These are phyloP conservation scores for Trissolcus japonicus DNA, from an alignment of 2,888 invertebrate genomes.

Conservation along the genomic window DNA sequence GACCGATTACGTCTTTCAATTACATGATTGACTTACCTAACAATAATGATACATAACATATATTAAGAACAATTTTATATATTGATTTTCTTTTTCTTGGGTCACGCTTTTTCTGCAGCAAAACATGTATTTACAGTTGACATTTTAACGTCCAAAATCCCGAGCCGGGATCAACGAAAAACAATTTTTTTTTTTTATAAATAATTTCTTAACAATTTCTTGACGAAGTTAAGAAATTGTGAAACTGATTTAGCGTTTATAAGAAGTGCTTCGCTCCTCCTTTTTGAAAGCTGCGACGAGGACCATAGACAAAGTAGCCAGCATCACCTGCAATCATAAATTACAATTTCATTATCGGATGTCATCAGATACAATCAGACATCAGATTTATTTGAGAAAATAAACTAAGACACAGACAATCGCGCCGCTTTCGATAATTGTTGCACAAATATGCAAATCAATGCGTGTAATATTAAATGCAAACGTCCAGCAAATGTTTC, in stretches of 20 bases:
- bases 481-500: neutral
- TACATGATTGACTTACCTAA: too few relatives aligned
- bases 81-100: too few relatives aligned
- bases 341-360: neutral
- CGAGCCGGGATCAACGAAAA: too few relatives aligned
- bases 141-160: too few relatives aligned
- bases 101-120: too few relatives aligned
- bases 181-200: too few relatives aligned
- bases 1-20: too few relatives aligned
- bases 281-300: constrained; percentile 86
- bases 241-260: constrained; percentile 72
- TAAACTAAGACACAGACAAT: constrained; percentile 3
- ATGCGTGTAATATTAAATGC: neutral
- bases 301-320: constrained; percentile 83
- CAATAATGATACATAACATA: too few relatives aligned
- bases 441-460: constrained; percentile 9
- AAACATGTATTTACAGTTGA: too few relatives aligned
- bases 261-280: constrained; percentile 82
- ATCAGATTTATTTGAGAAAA: neutral
- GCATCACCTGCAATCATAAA: constrained; percentile 80
- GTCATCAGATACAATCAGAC: neutral
- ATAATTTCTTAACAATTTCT: too few relatives aligned
- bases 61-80: too few relatives aligned
- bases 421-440: neutral
- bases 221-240: too few relatives aligned